These are phyloP conservation scores for Raphicerus campestris DNA, from an alignment of 2,113 vertebrate species.

Conservation along the genomic window DNA sequence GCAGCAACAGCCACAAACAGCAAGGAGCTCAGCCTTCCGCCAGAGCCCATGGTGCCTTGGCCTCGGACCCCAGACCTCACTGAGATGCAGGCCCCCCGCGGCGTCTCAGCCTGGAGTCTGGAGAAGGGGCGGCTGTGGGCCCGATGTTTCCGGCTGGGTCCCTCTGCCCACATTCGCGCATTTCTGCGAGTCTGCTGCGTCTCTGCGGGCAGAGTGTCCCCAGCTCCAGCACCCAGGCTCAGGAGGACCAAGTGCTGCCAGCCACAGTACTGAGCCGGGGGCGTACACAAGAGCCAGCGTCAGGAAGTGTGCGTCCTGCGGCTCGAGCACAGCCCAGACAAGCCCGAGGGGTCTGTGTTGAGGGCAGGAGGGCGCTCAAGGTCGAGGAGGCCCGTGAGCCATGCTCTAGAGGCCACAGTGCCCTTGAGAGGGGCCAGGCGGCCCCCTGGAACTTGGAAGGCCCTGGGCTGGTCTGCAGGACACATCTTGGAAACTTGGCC, in stretches of 20 bases:
- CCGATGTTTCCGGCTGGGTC: fast-evolving
- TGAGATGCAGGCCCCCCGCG: fast-evolving
- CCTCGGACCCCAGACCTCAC: fast-evolving
- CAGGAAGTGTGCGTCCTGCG: fast-evolving
- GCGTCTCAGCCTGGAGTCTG: background rate
- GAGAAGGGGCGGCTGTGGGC: fast-evolving
- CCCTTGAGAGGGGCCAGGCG: fast-evolving
- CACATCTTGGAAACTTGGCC: fast-evolving
- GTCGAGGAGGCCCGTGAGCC: fast-evolving
- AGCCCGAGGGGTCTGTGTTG: too few species aligned
- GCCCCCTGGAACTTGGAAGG: background rate
- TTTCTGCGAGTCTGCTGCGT: fast-evolving
- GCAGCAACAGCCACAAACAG: fast-evolving
- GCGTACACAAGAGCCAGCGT: fast-evolving
- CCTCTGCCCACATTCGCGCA: fast-evolving
- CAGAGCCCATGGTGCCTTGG: fast-evolving
- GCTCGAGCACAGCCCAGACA: background rate
- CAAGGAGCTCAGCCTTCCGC: background rate
- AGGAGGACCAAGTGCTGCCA: fast-evolving
- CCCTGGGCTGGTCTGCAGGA: background rate
- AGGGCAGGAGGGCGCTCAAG: background rate
- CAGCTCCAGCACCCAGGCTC: background rate
- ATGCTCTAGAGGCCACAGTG: background rate
- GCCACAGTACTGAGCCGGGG: background rate
- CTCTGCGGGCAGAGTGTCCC: background rate